Conservation (phyloP, 2,113 vertebrate genomes). For the Rhinoptilus africanus region DNA sequence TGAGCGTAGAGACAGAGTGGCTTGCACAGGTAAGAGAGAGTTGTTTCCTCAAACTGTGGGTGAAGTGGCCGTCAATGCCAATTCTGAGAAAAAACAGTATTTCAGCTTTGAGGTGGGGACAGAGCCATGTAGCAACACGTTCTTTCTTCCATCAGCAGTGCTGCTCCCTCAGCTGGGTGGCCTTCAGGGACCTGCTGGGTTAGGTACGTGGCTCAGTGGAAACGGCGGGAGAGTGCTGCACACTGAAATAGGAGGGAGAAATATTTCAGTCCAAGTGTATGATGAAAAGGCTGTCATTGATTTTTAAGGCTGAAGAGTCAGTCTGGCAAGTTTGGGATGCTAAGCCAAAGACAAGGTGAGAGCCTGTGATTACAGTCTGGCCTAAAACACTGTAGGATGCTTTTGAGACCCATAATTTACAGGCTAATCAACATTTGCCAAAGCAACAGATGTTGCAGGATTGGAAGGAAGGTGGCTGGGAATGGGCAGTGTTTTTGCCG, state of each 20-base stretch:
- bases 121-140: background rate
- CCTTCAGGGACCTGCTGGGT: background rate
- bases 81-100: background rate
- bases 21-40: background rate
- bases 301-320: background rate
- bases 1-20: background rate
- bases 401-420: slow-evolving; percentile 1
- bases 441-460: background rate
- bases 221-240: background rate
- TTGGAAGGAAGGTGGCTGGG: background rate
- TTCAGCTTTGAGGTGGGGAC: background rate
- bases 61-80: background rate
- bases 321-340: background rate
- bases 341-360: background rate
- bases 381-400: background rate
- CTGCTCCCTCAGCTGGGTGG: background rate
- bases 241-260: background rate
- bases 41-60: background rate
- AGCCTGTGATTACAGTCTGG: background rate
- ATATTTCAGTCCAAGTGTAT: background rate
- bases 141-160: background rate
- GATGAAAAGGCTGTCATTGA: background rate
- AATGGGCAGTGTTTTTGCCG: background rate
- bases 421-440: background rate
- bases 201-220: background rate